Conservation (phyloP, 2,797 vertebrate genomes). For the Neoniphon sammara region DNA sequence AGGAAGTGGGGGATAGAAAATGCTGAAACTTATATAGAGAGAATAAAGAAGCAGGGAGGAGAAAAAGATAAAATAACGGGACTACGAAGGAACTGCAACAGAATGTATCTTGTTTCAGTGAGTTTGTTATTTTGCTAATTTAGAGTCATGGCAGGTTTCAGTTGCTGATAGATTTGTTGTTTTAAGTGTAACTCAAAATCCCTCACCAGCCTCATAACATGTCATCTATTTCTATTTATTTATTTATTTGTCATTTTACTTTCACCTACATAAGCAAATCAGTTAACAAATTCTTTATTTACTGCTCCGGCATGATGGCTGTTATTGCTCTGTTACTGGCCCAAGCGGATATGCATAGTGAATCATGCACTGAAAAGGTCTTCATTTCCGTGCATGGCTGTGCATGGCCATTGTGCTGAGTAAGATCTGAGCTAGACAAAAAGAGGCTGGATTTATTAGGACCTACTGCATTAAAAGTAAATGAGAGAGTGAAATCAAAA, state of each 20-base stretch:
- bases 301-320: conserved; percentile 1
- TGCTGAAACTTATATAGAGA: conserved; percentile 17
- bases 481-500: conserved; percentile 53
- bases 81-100: conserved; percentile 39
- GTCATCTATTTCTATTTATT: conserved; percentile 24
- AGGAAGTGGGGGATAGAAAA: conserved; percentile 27
- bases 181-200: conserved; percentile 15
- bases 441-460: conserved; percentile 47
- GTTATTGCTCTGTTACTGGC: conserved; percentile 20
- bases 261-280: conserved; percentile 31
- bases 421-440: conserved; percentile 52
- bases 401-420: conserved; percentile 42
- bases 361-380: conserved; percentile 51
- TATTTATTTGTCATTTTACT: conserved; percentile 19
- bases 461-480: conserved; percentile 50
- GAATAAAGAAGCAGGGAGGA: conserved; percentile 18
- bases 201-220: conserved; percentile 30
- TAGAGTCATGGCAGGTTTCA: conserved; percentile 29
- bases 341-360: conserved; percentile 11
- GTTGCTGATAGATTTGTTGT: conserved; percentile 21
- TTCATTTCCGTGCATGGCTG: conserved; percentile 29
- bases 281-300: conserved; percentile 7
- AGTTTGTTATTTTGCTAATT: conserved; percentile 53
- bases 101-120: conserved; percentile 47
- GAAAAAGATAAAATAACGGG: conserved; percentile 45